These are phyloP conservation scores for Hiodon alosoides DNA, from an alignment of 2,113 vertebrate species.

Conservation along the genomic window DNA sequence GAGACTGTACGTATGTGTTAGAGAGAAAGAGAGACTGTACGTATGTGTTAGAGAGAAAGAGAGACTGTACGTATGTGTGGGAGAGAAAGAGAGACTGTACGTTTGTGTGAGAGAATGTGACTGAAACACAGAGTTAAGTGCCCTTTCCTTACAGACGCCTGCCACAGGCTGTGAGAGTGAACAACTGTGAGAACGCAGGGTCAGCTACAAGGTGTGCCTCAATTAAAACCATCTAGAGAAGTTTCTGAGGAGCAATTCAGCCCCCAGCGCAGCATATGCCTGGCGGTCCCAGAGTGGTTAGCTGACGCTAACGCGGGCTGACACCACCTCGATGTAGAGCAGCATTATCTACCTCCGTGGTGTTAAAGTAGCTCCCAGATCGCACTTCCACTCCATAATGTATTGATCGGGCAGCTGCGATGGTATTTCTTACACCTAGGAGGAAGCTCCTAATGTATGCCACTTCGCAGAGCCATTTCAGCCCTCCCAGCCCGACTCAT, in stretches of 20 bases:
- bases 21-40: no score
- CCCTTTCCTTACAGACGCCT: not conserved
- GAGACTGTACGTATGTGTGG: not conserved
- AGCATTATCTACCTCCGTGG: constrained; percentile 83
- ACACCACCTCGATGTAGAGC: constrained; percentile 74
- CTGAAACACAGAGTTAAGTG: not conserved
- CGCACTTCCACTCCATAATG: constrained; percentile 70
- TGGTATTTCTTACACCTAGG: constrained; percentile 72
- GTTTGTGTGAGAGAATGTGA: no score
- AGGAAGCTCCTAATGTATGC: constrained; percentile 52
- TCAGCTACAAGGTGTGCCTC: constrained; percentile 21
- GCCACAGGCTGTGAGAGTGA: not conserved
- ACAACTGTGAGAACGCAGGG: not conserved
- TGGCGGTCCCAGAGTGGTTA: constrained; percentile 54
- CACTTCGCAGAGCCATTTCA: constrained; percentile 38
- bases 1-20: no score
- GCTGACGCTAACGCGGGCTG: constrained; percentile 70
- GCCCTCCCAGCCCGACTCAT: constrained; percentile 6
- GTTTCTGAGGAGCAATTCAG: constrained; percentile 13
- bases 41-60: no score
- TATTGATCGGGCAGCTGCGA: constrained; percentile 63
- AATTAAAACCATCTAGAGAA: constrained; percentile 33
- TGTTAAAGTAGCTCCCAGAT: constrained; percentile 65
- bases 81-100: not conserved
- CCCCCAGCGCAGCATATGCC: constrained; percentile 33